Base-by-base conservation (phyloP, 1,140 invertebrate genomes). In the Heliconius congener region DNA sequence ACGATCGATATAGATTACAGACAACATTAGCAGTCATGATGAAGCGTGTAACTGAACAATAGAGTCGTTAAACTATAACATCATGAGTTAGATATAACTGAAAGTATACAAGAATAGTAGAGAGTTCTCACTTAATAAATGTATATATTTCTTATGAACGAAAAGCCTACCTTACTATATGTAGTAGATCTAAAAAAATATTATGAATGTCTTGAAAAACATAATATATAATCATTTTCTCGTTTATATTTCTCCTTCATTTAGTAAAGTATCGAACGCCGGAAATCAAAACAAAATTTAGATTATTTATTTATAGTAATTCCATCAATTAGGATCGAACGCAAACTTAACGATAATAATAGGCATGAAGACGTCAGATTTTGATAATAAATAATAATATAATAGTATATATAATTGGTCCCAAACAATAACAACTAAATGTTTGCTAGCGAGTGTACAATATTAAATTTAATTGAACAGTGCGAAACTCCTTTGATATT, bases 391-490 rank as follows among this genome's bases (percentile, higher is more conserved):
- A 52, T 52, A 52, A 55, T 18, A 23, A 66, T 66, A 27, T 30
- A 30, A 30, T 30, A 30, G 23, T 30, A 30, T 13, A 66, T 66
- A 66, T 66, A 30, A 9, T 11, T 11, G 13, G 4, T 66, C 60
- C 0, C 4, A 66, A 66, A 27, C 27, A 30, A n/a, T 16, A 18
- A 66, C n/a, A 27, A n/a, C 13, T 27, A 66, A 27, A 11, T 66
- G 13, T 66, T 71, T 27, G 60, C 18, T 23, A 37, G 55, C 66
- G 30, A 72, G 11, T 55, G n/a, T 77, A 72, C 46, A 70, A 77
- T 77, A 57, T 72, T 77, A 55, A 77, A 77, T 77, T 77, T 71
- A 71, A 77, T 77, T 77, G 75, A 77, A 71, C 60, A 37, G 34
- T 37, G 30, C 76, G 42, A 77, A 55, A 42, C 55, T 66, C 34